A percentile compares a stretch with the other conserved stretches of the same genome.
phyloP scores from a whole-genome alignment of 2,113 vertebrate genomes.

The Myotis brandtii region DNA sequence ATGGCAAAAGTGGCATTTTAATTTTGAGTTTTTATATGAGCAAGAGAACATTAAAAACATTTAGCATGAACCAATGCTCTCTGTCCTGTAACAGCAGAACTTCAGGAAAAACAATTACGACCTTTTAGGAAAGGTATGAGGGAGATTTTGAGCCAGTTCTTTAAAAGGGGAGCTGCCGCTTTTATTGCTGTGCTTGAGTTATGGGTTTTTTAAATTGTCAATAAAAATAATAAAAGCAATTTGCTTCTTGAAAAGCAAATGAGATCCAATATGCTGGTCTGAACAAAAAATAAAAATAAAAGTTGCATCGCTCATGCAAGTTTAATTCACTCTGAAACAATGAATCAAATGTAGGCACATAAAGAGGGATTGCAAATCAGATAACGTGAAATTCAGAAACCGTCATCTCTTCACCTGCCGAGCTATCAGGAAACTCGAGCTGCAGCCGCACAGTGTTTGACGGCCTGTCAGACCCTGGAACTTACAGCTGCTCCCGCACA shows the following conservation, averaged over 20 bases:
- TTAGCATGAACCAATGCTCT: not conserved
- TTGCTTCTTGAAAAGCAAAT: not conserved
- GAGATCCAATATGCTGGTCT: not conserved
- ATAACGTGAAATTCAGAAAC: constrained; percentile 63
- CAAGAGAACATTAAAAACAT: constrained; percentile 70
- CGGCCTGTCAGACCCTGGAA: constrained; percentile 54
- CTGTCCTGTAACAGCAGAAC: constrained; percentile 56
- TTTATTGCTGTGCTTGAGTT: constrained; percentile 55
- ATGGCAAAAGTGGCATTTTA: constrained; percentile 81
- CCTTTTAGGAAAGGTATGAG: constrained; percentile 10
- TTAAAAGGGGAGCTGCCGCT: constrained; percentile 21
- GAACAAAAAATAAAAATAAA: not conserved
- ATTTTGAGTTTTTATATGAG: constrained; percentile 75
- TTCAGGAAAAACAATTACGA: not conserved
- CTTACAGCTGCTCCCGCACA: not conserved
- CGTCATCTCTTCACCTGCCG: not conserved
- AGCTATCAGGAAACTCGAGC: constrained; percentile 43
- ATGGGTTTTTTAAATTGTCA: constrained; percentile 14
- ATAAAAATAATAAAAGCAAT: not conserved
- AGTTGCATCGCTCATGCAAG: not conserved
- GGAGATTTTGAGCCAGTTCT: constrained; percentile 49
- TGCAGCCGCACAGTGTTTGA: constrained; percentile 20
- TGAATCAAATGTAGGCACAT: constrained; percentile 41
- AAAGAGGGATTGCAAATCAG: constrained; percentile 43
- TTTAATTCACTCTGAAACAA: constrained; percentile 57